These are phyloP conservation scores for Cottoperca gobio DNA, from an alignment of 2,797 vertebrate species.

Conservation along the genomic window DNA sequence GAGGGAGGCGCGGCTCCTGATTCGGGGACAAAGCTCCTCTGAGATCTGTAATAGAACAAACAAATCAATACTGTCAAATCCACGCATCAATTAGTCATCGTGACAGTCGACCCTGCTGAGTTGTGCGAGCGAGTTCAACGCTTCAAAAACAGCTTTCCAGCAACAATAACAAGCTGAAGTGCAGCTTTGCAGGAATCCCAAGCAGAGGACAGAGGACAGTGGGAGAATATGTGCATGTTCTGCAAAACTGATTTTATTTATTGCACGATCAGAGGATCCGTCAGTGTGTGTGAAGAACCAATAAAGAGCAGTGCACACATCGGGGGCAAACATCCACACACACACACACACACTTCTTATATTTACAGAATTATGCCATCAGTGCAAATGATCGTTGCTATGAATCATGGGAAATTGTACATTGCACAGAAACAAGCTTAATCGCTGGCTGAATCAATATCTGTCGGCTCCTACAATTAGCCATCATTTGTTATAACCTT, in stretches of 20 bases:
- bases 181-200: constrained; percentile 8
- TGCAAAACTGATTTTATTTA: constrained; percentile 11
- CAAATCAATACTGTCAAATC: constrained; percentile 60
- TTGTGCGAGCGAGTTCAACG: constrained; percentile 30
- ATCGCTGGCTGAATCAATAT: constrained; percentile 38
- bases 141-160: constrained; percentile 31
- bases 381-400: constrained; percentile 15
- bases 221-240: neutral
- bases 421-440: constrained; percentile 15
- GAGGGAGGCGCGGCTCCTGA: constrained; percentile 16
- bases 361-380: constrained; percentile 25
- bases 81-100: constrained; percentile 56
- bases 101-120: constrained; percentile 51
- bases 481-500: constrained; percentile 24
- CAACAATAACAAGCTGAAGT: constrained; percentile 24
- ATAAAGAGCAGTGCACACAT: neutral
- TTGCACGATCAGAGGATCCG: neutral
- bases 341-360: no score
- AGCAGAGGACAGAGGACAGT: constrained; percentile 3
- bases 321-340: neutral
- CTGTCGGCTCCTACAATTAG: constrained; percentile 37
- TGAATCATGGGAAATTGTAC: constrained; percentile 26
- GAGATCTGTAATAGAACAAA: constrained; percentile 44
- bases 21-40: constrained; percentile 16
- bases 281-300: constrained; percentile 4